Conservation (phyloP, 1,140 invertebrate species). For the Druon quercuslanigerum region DNA sequence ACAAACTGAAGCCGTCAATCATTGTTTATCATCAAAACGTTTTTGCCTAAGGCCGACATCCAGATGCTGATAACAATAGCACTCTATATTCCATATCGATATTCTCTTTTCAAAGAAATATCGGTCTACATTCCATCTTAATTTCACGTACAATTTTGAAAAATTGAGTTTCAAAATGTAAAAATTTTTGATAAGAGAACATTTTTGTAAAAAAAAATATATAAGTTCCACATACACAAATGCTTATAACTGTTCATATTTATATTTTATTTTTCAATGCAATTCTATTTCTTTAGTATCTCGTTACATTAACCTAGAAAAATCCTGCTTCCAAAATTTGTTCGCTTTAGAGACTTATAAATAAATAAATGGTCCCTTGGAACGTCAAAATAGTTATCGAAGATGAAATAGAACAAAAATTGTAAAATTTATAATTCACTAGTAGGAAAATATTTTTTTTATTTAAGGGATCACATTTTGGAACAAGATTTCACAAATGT, state of each 20-base stretch:
- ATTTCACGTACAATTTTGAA: too few relatives aligned
- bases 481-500: slow-evolving; percentile 16
- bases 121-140: too few relatives aligned
- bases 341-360: neutral
- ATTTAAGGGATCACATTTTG: slow-evolving; percentile 1
- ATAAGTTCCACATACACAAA: too few relatives aligned
- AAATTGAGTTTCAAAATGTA: too few relatives aligned
- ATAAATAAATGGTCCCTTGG: slow-evolving; percentile 5
- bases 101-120: too few relatives aligned
- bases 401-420: neutral
- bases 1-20: neutral
- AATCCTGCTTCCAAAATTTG: neutral
- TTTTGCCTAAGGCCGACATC: neutral
- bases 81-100: too few relatives aligned
- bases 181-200: too few relatives aligned
- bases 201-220: too few relatives aligned
- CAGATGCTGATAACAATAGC: neutral
- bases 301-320: neutral
- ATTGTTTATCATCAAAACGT: neutral
- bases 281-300: neutral
- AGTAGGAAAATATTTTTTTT: slow-evolving; percentile 1
- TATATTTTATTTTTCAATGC: neutral
- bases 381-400: neutral
- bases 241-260: neutral
- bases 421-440: neutral